Base-by-base conservation (phyloP, 2,888 invertebrate species). In the Perithous albicinctus region DNA sequence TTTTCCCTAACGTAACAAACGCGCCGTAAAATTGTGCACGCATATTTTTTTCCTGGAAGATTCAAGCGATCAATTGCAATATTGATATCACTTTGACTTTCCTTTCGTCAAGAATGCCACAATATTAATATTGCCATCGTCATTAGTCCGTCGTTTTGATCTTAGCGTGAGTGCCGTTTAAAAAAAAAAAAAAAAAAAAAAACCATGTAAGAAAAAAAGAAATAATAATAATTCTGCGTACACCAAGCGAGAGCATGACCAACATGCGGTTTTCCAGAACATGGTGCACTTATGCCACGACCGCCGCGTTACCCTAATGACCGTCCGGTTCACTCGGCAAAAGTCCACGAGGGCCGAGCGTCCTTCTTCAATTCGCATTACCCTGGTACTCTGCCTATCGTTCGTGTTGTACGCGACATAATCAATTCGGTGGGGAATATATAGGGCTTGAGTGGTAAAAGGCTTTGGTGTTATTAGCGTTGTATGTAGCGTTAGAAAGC, bases 221-320 rank as follows among this genome's bases (percentile, higher is more conserved):
- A n/a, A n/a, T n/a, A n/a, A n/a, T n/a, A n/a, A n/a, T n/a, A n/a
- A n/a, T n/a, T n/a, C n/a, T n/a, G n/a, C n/a, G n/a, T n/a, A n/a
- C n/a, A n/a, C n/a, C n/a, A 5, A 51, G 10, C 59, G 10, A 38
- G 41, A 61, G 48, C 18, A 43, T 59, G 46, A 38, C 46, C 15
- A n/a, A 32, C 29, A 32, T 10, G 46, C 5, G 56, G 43, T 72
- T 35, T 35, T 43, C 54, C 12, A 32, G 48, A 64, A 63, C 63
- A 29, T 18, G n/a, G 51, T 38, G 35, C 18, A 35, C n/a, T n/a
- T 32, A 10, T 15, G n/a, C 64, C 48, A 15, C 35, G 70, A 56
- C 12, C 35, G 63, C n/a, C 43, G 54, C n/a, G 29, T 59, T 32
- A 76, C 51, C 72, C 80, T 80, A 80, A 80, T 76, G 80, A 76